These are phyloP conservation scores for Melieria omissa DNA, from an alignment of 2,888 invertebrate genomes.

Conservation along the genomic window DNA sequence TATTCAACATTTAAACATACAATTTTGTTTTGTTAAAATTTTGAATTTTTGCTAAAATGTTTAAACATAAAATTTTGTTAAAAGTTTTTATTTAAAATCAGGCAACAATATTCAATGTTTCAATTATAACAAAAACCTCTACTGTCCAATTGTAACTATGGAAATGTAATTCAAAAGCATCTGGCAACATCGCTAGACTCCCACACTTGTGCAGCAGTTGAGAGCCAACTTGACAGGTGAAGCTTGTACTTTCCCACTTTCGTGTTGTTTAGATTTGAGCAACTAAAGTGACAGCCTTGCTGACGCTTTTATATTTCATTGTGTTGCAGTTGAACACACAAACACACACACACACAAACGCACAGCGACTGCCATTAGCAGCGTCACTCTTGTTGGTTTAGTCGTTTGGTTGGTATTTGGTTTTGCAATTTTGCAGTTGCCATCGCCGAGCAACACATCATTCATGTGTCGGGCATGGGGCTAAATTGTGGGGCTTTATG, in stretches of 20 bases:
- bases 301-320: slow-evolving; percentile 12
- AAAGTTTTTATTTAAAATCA: too few species aligned
- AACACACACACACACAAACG: not conserved
- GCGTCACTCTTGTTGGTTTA: slow-evolving; percentile 9
- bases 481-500: slow-evolving; percentile 26
- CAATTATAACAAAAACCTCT: not conserved
- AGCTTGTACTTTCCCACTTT: slow-evolving; percentile 5
- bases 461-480: slow-evolving; percentile 26
- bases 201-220: too few species aligned
- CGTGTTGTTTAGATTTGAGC: slow-evolving; percentile 22
- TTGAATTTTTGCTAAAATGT: too few species aligned
- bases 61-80: too few species aligned
- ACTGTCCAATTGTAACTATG: not conserved
- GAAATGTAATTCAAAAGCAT: too few species aligned
- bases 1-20: too few species aligned
- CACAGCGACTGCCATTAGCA: slow-evolving; percentile 18
- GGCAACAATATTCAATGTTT: not conserved
- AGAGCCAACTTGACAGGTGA: too few species aligned
- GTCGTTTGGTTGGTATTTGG: slow-evolving; percentile 2
- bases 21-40: too few species aligned
- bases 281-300: slow-evolving; percentile 18
- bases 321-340: not conserved
- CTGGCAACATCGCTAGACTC: too few species aligned
- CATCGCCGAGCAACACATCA: slow-evolving; percentile 32
- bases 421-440: too few species aligned